phyloP scores from a whole-genome alignment of 2,888 invertebrate species.

The Campoletis raptor region DNA sequence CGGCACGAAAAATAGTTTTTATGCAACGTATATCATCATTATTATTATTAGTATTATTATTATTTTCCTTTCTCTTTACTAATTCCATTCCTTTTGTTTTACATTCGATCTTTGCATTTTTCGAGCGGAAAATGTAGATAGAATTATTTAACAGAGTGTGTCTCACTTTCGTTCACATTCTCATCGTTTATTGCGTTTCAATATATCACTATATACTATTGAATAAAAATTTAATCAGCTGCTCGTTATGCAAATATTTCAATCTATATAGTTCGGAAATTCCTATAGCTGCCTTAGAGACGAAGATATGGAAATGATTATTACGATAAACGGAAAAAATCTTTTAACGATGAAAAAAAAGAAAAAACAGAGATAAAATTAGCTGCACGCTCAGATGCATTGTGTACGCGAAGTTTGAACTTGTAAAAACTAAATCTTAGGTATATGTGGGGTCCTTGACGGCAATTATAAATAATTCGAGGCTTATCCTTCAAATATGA shows the following conservation, averaged over 20 bases:
- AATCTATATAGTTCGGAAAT: conserved; percentile 56
- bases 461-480: conserved; percentile 62
- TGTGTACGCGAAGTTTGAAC: conserved; percentile 28
- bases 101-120: background rate
- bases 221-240: conserved; percentile 64
- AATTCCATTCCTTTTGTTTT: conserved; percentile 24
- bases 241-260: conserved; percentile 63
- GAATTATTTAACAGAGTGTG: conserved; percentile 62
- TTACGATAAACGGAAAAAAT: conserved; percentile 27
- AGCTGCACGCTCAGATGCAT: conserved; percentile 22
- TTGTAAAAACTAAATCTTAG: conserved; percentile 60
- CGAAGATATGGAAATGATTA: conserved; percentile 56
- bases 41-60: conserved; percentile 4
- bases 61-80: conserved; percentile 1
- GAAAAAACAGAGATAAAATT: conserved; percentile 31
- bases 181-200: conserved; percentile 70
- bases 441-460: conserved; percentile 65
- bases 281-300: conserved; percentile 61
- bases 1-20: conserved; percentile 60
- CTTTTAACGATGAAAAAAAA: conserved; percentile 30
- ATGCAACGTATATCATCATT: conserved; percentile 46
- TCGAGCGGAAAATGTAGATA: conserved; percentile 43
- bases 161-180: conserved; percentile 27
- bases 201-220: conserved; percentile 60
- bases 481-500: conserved; percentile 40